Percentiles rank a stretch among this genome's conserved stretches.
phyloP scores from a whole-genome alignment of 1,140 invertebrate genomes.

The Mesaphorura yosii region DNA sequence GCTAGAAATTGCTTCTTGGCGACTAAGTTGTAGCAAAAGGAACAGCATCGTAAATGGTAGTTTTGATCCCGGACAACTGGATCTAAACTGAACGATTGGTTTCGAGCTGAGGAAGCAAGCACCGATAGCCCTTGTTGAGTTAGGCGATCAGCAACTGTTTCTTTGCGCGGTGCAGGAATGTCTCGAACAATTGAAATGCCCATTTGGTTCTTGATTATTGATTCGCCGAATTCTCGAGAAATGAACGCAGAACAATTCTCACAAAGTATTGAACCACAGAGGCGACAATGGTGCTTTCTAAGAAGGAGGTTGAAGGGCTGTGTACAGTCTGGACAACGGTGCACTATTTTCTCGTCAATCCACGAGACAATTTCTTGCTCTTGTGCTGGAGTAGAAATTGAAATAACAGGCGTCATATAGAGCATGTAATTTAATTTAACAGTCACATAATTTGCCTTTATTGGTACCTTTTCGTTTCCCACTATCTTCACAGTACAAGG shows the following conservation, averaged over 20 bases:
- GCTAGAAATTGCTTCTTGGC: background rate
- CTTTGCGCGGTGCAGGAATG: too few species aligned
- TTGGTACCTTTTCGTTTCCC: too few species aligned
- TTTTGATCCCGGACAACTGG: background rate
- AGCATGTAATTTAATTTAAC: background rate
- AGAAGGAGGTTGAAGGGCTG: conserved; percentile 1
- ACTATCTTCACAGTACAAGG: conserved; percentile 4
- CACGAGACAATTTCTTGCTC: conserved; percentile 4
- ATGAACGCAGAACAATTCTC: conserved; percentile 4
- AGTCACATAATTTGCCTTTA: background rate
- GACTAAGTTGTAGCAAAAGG: conserved; percentile 2
- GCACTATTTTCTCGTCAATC: conserved; percentile 5
- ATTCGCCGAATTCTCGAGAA: background rate
- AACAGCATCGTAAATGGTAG: background rate
- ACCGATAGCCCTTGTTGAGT: too few species aligned
- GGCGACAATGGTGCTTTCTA: conserved; percentile 7
- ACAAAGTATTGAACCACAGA: conserved; percentile 7
- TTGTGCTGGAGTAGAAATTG: background rate
- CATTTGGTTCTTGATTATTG: background rate
- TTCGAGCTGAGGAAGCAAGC: background rate
- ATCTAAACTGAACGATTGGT: background rate
- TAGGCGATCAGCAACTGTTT: too few species aligned
- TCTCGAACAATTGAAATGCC: too few species aligned
- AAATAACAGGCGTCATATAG: background rate
- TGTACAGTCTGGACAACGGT: conserved; percentile 6